phyloP scores from a whole-genome alignment of 2,113 vertebrate species.

The Nycticorax nycticorax region DNA sequence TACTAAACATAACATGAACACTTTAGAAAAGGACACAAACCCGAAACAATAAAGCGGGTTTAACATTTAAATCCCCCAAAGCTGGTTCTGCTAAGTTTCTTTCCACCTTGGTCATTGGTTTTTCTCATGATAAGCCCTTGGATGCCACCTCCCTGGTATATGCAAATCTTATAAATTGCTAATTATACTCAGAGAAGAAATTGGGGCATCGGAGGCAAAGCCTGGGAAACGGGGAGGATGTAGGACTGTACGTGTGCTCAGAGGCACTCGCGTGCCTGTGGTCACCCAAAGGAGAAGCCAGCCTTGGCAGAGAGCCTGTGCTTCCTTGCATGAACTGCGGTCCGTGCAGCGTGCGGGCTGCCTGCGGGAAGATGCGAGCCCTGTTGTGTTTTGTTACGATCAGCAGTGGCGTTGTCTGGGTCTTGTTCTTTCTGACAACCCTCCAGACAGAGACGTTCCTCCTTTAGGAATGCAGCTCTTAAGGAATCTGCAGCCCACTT shows the following conservation, averaged over 20 bases:
- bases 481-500: constrained; percentile 5
- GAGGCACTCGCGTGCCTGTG: background rate
- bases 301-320: accelerated
- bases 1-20: background rate
- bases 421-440: background rate
- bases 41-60: background rate
- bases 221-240: background rate
- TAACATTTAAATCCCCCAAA: constrained; percentile 46
- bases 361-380: background rate
- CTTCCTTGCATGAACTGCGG: background rate
- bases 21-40: background rate
- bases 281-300: background rate
- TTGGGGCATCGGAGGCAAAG: background rate
- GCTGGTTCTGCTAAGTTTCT: background rate
- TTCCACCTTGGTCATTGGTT: background rate
- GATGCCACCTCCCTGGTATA: background rate
- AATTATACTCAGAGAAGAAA: background rate
- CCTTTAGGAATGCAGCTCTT: background rate
- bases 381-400: background rate
- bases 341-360: accelerated
- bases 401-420: background rate
- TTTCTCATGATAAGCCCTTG: background rate
- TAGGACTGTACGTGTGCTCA: background rate
- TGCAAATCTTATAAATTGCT: background rate
- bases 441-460: background rate